Evolutionary conservation across 2,888 invertebrate species (phyloP), one percentile per base, ranked within the genome.

Genomic region (Blomia tropicalis): DNA sequence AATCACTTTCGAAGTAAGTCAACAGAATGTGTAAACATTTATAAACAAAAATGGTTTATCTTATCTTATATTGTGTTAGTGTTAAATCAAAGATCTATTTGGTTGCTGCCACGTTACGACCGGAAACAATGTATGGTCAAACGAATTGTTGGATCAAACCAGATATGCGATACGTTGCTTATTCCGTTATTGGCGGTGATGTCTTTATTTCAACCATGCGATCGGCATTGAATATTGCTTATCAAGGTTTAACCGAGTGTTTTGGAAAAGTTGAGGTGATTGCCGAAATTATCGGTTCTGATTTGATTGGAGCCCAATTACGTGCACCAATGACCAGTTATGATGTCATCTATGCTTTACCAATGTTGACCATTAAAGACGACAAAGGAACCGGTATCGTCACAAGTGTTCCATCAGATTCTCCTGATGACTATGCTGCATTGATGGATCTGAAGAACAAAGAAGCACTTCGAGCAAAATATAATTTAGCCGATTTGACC

Each of bases 71-170:
- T 59, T 58, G 22, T 23, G n/a, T n/a, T 53, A 4, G 19, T 62
- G 29, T 63, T 63, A 29, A 29, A 14, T 54, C 36, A 36, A 36
- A 71, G 73, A 78, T 64, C 19, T 88, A 77, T 73, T 78, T 98
- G 65, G 92, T 98, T 14, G 95, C 95, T 22, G 98, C 95, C 7
- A 99, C 98, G 4, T 77, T 99, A n/a, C 80, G 96, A 64, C 95
- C 98, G 1, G 98, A 98, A 77, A 98, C 98, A 1, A 96, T 98
- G 96, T 99, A 95, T 72, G 98, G 98, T 0, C 98, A 98, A 77
- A 98, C 98, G 0, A 99, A 98, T 73, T 96, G 95, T 73, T 98
- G 96, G 93, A 75, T 98, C 2, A 85, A 86, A 71, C 98, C 98
- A 0, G 92, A 95, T 71, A 87, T 96, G 72, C 82, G 81, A 67